phyloP scores from a whole-genome alignment of 2,797 vertebrate genomes.

The Channa striata region DNA sequence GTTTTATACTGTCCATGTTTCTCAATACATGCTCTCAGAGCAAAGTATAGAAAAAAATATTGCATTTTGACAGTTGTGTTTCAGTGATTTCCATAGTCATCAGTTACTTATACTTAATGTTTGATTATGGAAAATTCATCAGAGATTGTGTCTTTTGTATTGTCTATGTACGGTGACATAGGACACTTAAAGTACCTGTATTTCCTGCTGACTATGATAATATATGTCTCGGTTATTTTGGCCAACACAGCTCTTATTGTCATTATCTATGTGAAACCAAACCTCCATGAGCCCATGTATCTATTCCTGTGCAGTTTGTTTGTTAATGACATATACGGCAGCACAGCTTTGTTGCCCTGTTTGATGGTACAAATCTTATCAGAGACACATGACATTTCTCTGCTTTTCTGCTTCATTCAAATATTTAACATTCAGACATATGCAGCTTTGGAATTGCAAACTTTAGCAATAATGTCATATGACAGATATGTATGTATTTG shows the following conservation, averaged over 20 bases:
- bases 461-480: conserved; percentile 64
- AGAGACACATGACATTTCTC: conserved; percentile 45
- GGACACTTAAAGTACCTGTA: conserved; percentile 22
- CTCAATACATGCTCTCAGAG: no score
- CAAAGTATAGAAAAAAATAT: no score
- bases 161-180: conserved; percentile 23
- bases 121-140: conserved; percentile 49
- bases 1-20: no score
- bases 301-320: conserved; percentile 39
- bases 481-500: conserved; percentile 58
- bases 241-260: conserved; percentile 25
- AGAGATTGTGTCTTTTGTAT: conserved; percentile 43
- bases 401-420: conserved; percentile 51
- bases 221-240: conserved; percentile 17
- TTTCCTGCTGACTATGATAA: conserved; percentile 7
- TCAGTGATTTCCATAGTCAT: background rate
- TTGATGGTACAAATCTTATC: conserved; percentile 42
- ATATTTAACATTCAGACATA: conserved; percentile 64
- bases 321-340: conserved; percentile 62
- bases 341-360: conserved; percentile 45
- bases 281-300: conserved; percentile 63
- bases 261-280: conserved; percentile 46
- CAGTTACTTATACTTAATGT: background rate
- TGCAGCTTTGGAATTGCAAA: conserved; percentile 55
- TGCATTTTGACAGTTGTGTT: background rate